Conservation (phyloP, 2,113 vertebrate species). For the Cryptotis parvus region DNA sequence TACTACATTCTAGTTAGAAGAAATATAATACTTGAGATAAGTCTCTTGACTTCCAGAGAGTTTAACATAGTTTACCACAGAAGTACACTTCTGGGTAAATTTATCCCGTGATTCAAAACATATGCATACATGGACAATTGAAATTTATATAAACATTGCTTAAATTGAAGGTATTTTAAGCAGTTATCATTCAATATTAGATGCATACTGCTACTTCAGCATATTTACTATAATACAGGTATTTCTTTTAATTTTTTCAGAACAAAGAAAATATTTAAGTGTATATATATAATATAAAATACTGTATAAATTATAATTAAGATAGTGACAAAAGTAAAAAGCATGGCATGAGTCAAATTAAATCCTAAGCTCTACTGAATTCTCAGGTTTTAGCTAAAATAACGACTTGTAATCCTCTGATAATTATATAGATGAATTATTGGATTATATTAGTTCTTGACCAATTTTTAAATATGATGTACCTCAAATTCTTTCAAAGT, state of each 20-base stretch:
- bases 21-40: not conserved
- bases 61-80: not conserved
- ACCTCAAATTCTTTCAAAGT: not conserved
- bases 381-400: not conserved
- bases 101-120: not conserved
- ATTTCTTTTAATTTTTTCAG: not conserved
- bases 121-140: not conserved
- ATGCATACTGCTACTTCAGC: not conserved
- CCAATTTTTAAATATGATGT: not conserved
- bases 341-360: not conserved
- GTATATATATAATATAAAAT: no score
- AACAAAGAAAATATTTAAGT: conserved; percentile 7
- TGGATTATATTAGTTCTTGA: not conserved
- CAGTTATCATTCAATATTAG: not conserved
- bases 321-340: not conserved
- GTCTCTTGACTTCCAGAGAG: not conserved
- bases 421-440: not conserved
- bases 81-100: not conserved
- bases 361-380: not conserved
- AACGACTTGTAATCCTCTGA: not conserved
- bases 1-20: not conserved
- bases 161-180: not conserved
- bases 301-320: no score
- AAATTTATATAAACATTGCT: not conserved
- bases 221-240: not conserved